Evolutionary conservation across 2,797 vertebrate genomes (phyloP), one percentile per base, ranked within the genome.

Genomic region (Lophius americanus): DNA sequence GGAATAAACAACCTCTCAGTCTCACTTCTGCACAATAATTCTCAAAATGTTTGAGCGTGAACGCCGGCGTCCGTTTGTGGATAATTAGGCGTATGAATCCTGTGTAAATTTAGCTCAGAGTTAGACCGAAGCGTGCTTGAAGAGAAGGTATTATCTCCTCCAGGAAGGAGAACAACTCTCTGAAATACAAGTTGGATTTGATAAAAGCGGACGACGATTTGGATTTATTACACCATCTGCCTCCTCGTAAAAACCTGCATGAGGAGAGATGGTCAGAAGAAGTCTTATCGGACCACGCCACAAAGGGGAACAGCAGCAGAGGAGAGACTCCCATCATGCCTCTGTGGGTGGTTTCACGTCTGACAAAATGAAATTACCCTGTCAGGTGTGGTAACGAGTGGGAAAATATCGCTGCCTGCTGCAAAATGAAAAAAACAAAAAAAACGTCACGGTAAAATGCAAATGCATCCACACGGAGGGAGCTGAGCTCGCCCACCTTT

Each of bases 281-380:
- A 9, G 55, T 46, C 61, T 79, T 81, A 82, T 75, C 63, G 71
- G 64, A 49, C 13, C 44, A 3, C 37, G 12, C 9, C 72, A 78
- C 64, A 75, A 48, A 67, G 63, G 13, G 39, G 57, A 59, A 50
- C 56, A 54, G 11, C 33, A 11, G 23, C 23, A 68, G 38, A 52
- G 59, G 54, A 3, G 9, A 55, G 32, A n/a, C 55, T 59, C 54
- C 51, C 42, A 60, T 66, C 67, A 3, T 2, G 7, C 39, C 66
- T 65, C 65, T 55, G 43, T 14, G 42, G 50, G n/a, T 23, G 55
- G 44, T 2, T 23, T 4, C 32, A 43, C 53, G 50, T 61, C 65
- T 54, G 41, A 49, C 56, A 23, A 62, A 61, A 61, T 62, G 9
- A 51, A 67, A 62, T 61, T 61, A 11, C 36, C 35, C 42, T 55